phyloP scores from a whole-genome alignment of 2,113 vertebrate species.

The Pangasianodon gigas region DNA sequence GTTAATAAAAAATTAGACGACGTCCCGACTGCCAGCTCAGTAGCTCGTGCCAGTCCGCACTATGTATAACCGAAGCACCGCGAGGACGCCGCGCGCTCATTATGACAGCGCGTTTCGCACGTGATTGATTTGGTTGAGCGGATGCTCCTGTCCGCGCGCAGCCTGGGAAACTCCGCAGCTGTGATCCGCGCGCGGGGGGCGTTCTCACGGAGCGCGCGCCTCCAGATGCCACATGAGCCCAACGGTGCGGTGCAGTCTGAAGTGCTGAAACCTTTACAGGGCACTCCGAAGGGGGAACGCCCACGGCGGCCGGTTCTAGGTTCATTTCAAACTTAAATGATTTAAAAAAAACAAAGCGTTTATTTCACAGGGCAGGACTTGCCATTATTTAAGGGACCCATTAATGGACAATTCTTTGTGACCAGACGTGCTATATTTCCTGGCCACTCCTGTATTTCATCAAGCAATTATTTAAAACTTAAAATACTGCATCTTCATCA shows the following conservation, averaged over 20 bases:
- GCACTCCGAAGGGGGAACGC: neutral
- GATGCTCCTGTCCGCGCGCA: slow-evolving; percentile 73
- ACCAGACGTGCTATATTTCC: neutral
- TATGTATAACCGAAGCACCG: slow-evolving; percentile 42
- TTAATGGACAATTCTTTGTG: neutral
- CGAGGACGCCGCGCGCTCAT: slow-evolving; percentile 71
- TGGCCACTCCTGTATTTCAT: neutral
- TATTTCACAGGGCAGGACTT: neutral
- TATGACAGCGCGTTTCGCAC: slow-evolving; percentile 80
- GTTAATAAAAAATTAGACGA: slow-evolving; percentile 77
- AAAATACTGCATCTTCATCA: neutral
- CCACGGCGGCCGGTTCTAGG: neutral
- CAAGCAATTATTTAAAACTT: neutral
- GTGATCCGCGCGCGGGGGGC: slow-evolving; percentile 69
- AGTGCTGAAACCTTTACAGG: neutral
- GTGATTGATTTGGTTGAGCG: slow-evolving; percentile 80
- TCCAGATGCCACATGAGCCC: slow-evolving; percentile 14
- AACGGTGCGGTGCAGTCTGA: neutral
- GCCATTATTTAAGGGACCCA: neutral
- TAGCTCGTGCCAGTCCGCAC: slow-evolving; percentile 62
- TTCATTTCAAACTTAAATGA: neutral
- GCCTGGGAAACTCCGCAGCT: slow-evolving; percentile 87
- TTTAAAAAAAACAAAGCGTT: neutral
- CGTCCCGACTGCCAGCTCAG: slow-evolving; percentile 67
- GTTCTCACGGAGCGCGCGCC: neutral